Conservation (phyloP, 2,888 invertebrate species). For the Lacanobia oleracea region DNA sequence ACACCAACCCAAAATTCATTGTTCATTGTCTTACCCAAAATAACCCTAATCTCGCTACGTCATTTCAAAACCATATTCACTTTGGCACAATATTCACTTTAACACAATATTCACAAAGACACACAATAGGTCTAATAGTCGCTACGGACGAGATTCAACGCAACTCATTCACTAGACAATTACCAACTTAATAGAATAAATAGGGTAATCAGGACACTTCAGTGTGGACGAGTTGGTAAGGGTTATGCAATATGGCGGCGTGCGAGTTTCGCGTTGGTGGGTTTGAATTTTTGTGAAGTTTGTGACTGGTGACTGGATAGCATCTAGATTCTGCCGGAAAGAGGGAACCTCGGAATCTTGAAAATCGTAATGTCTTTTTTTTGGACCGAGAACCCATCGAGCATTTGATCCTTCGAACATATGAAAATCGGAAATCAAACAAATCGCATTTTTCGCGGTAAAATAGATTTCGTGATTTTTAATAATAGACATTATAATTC, state of each 20-base stretch:
- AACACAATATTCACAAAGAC: conserved; percentile 71
- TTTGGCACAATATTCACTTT: conserved; percentile 57
- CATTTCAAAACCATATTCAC: conserved; percentile 53
- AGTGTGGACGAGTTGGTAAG: conserved; percentile 70
- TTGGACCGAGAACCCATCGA: too few species aligned
- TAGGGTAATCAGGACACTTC: conserved; percentile 89
- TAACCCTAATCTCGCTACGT: conserved; percentile 41
- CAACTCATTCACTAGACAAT: conserved; percentile 87
- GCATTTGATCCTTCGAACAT: too few species aligned
- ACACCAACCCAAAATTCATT: conserved; percentile 37
- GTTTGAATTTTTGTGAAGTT: not conserved
- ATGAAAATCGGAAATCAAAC: too few species aligned
- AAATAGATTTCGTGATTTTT: too few species aligned
- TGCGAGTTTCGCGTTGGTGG: conserved; percentile 49
- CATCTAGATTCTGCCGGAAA: too few species aligned
- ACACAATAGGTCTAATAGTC: conserved; percentile 85
- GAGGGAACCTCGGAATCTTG: too few species aligned
- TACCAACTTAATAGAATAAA: conserved; percentile 89
- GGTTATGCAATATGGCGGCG: conserved; percentile 53
- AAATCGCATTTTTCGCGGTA: too few species aligned
- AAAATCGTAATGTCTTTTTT: too few species aligned
- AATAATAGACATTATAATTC: too few species aligned
- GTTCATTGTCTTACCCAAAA: conserved; percentile 55
- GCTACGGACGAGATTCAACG: conserved; percentile 73
- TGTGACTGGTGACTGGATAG: too few species aligned